Percentiles rank a stretch among this genome's conserved stretches.
Evolutionary conservation across 2,113 vertebrate genomes (phyloP).

Genomic region (Oncorhynchus tshawytscha): DNA sequence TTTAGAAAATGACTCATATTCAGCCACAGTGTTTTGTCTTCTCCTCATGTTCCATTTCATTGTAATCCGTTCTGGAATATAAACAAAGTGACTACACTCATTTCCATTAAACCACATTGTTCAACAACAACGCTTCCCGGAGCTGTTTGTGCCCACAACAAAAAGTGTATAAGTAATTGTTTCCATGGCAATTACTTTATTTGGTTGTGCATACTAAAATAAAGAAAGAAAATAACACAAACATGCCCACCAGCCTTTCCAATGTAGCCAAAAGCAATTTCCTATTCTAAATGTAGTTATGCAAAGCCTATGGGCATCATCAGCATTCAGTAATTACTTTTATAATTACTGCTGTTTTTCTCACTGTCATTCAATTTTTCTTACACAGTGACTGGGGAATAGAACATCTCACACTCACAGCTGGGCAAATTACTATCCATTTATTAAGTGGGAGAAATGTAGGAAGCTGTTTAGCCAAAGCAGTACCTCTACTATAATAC

Average conservation of each 20-base stretch:
- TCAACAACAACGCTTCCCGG: constrained; percentile 62
- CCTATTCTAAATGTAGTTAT: constrained; percentile 99
- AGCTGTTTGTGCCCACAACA: constrained; percentile 57
- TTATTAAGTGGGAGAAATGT: constrained; percentile 81
- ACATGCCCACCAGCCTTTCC: constrained; percentile 71
- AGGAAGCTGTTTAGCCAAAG: neutral
- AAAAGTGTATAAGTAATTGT: constrained; percentile 66
- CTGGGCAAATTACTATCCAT: constrained; percentile 92
- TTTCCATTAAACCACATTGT: constrained; percentile 61
- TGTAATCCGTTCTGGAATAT: constrained; percentile 54
- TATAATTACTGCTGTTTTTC: constrained; percentile 99
- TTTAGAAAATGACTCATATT: constrained; percentile 26
- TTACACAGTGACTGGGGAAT: constrained; percentile 93
- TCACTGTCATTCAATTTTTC: constrained; percentile 97
- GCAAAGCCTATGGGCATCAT: constrained; percentile 99
- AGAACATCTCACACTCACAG: constrained; percentile 94
- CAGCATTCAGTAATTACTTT: constrained; percentile 99
- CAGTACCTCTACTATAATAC: neutral
- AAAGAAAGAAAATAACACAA: constrained; percentile 56
- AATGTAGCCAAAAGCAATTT: constrained; percentile 97
- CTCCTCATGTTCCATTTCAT: constrained; percentile 43
- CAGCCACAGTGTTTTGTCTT: constrained; percentile 6
- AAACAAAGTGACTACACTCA: constrained; percentile 54
- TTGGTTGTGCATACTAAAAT: constrained; percentile 33
- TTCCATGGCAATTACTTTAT: constrained; percentile 73